Percentiles rank a stretch among this genome's conserved stretches.
Evolutionary conservation across 2,113 vertebrate species (phyloP).

Genomic region (Emydura subglobosa): DNA sequence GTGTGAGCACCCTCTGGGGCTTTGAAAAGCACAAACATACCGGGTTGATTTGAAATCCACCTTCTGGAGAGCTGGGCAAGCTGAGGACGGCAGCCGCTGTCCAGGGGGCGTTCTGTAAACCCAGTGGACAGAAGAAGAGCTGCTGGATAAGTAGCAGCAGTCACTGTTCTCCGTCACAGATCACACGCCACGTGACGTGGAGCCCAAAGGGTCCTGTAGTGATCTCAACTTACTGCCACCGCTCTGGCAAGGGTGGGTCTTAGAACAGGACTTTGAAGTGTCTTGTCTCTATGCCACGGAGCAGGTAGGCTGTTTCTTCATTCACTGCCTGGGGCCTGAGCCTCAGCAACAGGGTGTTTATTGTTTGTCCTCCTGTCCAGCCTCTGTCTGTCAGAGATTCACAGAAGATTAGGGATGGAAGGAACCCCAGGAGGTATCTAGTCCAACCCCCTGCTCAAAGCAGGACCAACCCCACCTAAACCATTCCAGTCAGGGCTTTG

Average conservation of each 20-base stretch:
- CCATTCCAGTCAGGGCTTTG: too few species aligned
- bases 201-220: conserved; percentile 52
- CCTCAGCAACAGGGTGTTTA: too few species aligned
- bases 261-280: not conserved
- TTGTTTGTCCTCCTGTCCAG: not conserved
- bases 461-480: too few species aligned
- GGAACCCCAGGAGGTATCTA: too few species aligned
- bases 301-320: not conserved
- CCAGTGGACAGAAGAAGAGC: not conserved
- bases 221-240: conserved; percentile 27
- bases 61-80: too few species aligned
- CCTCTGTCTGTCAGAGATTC: not conserved
- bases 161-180: not conserved
- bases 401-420: too few species aligned
- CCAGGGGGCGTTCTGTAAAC: not conserved
- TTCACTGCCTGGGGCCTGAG: conserved; percentile 3
- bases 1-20: too few species aligned
- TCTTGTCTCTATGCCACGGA: not conserved
- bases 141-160: not conserved
- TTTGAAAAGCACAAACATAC: too few species aligned
- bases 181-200: fast-evolving
- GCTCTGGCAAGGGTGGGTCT: conserved; percentile 1
- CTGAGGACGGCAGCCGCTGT: fast-evolving
- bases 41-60: too few species aligned
- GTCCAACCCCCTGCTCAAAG: too few species aligned